A percentile compares a stretch with the other conserved stretches of the same genome.
phyloP scores from a whole-genome alignment of 2,113 vertebrate genomes.

The Protobothrops mucrosquamatus region DNA sequence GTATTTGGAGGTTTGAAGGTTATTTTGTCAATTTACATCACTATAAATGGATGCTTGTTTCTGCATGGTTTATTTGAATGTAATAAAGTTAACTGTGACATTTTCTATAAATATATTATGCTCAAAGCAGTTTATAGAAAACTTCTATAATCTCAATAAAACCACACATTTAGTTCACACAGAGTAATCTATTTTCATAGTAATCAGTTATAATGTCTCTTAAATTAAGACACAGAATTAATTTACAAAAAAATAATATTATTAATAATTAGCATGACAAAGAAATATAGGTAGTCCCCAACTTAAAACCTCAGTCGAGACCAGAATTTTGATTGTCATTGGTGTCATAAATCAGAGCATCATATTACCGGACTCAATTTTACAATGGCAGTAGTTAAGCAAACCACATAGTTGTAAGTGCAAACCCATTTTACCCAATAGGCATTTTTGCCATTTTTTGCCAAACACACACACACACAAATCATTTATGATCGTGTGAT shows the following conservation, averaged over 20 bases:
- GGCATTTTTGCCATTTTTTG: background rate
- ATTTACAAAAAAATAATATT: background rate
- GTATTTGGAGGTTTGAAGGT: background rate
- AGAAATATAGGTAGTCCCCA: background rate
- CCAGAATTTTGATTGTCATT: background rate
- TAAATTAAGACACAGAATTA: background rate
- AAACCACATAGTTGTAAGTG: background rate
- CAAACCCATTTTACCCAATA: background rate
- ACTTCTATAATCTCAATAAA: background rate
- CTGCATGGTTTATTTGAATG: background rate
- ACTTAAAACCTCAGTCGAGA: background rate
- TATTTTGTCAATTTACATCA: background rate
- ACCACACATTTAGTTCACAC: background rate
- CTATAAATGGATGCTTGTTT: background rate
- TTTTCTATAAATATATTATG: background rate
- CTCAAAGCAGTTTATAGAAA: background rate
- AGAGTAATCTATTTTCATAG: background rate
- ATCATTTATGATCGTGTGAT: background rate
- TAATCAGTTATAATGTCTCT: background rate
- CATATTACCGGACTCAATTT: background rate
- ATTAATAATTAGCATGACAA: background rate
- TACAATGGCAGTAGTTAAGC: background rate
- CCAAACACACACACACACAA: background rate
- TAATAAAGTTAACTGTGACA: background rate
- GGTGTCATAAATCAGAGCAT: background rate